phyloP scores from a whole-genome alignment of 2,113 vertebrate genomes.

The Mobula hypostoma region DNA sequence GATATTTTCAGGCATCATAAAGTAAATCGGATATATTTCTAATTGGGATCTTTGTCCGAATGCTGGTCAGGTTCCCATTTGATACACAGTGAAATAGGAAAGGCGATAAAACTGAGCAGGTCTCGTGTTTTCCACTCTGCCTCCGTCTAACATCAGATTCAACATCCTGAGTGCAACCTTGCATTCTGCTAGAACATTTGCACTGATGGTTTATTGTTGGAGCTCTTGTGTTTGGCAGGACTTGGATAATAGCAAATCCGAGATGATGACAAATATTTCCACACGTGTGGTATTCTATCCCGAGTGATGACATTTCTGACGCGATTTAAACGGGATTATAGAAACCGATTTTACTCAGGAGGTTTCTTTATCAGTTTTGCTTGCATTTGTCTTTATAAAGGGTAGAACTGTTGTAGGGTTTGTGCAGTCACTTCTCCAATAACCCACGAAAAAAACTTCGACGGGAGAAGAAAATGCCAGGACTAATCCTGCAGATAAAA shows the following conservation, averaged over 20 bases:
- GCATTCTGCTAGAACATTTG: background rate
- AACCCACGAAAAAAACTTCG: constrained; percentile 13
- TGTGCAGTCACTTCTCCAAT: background rate
- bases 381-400: background rate
- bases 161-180: background rate
- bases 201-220: constrained; percentile 5
- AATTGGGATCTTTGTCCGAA: background rate
- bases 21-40: background rate
- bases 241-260: constrained; percentile 8
- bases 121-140: background rate
- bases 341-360: background rate
- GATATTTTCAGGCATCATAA: background rate
- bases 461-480: background rate
- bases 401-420: background rate
- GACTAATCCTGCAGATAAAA: background rate
- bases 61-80: background rate
- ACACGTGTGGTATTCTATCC: constrained; percentile 21
- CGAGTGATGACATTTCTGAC: constrained; percentile 33
- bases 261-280: constrained; percentile 32
- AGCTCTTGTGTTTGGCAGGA: background rate
- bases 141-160: background rate
- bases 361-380: constrained; percentile 6
- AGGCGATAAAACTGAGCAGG: background rate
- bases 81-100: background rate
- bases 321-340: constrained; percentile 10